Evolutionary conservation across 2,113 vertebrate species (phyloP), one percentile per base, ranked within the genome.

Genomic region (Prinia subflava): DNA sequence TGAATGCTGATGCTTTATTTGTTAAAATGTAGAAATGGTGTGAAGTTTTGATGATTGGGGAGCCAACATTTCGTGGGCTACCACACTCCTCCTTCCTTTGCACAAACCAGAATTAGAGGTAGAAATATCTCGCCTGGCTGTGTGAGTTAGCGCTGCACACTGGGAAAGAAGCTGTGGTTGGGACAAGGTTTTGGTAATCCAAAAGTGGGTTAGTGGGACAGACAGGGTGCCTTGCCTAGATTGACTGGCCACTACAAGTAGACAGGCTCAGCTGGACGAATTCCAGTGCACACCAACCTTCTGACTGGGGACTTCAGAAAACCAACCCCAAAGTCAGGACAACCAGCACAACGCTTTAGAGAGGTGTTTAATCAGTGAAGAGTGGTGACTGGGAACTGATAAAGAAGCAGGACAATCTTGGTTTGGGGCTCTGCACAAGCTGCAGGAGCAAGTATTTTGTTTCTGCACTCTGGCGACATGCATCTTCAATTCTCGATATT

Each of bases 191-290:
- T 30, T 42, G 41, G 25, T 22, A 47, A 49, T 6, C 25, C 67
- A 80, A 10, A 39, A 39, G 39, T 39, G 39, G 39, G 39, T 39
- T 39, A 39, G 31, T 49, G 31, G 30, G 35, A 88, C 25, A 64
- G 35, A 41, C 2, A 7, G 5, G 19, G 14, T 35, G 21, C 21
- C 24, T 17, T 17, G 13, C 31, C 21, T 14, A 1, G 25, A 47
- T 0, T 49, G 21, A 79, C 13, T 35, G 30, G 17, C 20, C 25
- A 42, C 17, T 14, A 18, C 49, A 49, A 64, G 25, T 25, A 31
- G 41, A 41, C 0, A 1, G 9, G 42, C 13, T 56, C 6, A 20
- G 31, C 1, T 0, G 0, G 50, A 64, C 21, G 49, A 71, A 42
- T 35, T 35, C 42, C 50, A 64, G 28, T 15, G 17, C 17, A 27